Evolutionary conservation across 2,113 vertebrate species (phyloP).

Genomic region (Phalacrocorax carbo): DNA sequence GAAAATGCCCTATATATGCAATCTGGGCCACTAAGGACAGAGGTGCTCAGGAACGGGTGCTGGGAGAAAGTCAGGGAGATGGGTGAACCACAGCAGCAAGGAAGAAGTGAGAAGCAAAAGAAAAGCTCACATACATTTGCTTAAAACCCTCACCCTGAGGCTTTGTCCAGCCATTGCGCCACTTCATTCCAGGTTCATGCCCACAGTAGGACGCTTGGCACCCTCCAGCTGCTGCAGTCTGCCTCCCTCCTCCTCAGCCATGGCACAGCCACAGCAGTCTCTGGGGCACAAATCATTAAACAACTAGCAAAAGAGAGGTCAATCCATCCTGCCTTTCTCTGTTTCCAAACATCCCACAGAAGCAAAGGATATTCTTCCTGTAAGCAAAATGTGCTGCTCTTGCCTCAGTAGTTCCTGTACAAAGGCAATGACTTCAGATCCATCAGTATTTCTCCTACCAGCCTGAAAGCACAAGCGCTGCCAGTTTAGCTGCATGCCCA

Average conservation of each 20-base stretch:
- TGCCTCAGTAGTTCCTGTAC: neutral
- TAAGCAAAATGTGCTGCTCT: neutral
- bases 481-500: too few relatives aligned
- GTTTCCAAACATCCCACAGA: neutral
- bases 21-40: neutral
- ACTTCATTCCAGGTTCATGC: neutral
- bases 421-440: neutral
- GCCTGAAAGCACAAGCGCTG: neutral
- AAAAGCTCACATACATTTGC: neutral
- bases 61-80: neutral
- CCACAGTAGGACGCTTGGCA: rapidly evolving
- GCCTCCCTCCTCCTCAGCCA: neutral
- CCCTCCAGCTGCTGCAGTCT: neutral
- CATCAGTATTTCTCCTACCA: neutral
- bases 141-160: neutral
- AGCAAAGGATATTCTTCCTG: neutral
- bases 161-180: neutral
- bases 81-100: neutral
- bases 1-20: neutral
- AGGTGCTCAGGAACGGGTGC: neutral
- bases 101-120: neutral
- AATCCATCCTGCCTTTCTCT: neutral
- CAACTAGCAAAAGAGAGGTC: neutral
- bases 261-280: neutral
- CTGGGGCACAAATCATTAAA: neutral